Evolutionary conservation across 2,888 invertebrate genomes (phyloP).

Genomic region (Drosophila parthenogenetica): DNA sequence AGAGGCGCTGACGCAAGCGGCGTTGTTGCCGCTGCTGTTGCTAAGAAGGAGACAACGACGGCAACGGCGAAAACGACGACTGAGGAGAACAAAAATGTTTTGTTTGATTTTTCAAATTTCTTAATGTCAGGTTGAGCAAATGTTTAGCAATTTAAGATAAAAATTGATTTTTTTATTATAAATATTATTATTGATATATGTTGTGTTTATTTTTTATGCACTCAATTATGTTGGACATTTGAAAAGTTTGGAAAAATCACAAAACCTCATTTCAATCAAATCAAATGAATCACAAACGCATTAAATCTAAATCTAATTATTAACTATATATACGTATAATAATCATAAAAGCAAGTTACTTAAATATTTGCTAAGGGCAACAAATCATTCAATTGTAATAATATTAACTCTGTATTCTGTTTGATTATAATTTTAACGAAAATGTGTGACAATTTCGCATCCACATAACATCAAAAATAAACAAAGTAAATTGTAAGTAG

Average conservation of each 20-base stretch:
- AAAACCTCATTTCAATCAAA: slow-evolving; percentile 22
- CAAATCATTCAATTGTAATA: slow-evolving; percentile 31
- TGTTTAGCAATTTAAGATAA: slow-evolving; percentile 7
- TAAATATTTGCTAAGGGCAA: slow-evolving; percentile 42
- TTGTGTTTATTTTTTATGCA: slow-evolving; percentile 37
- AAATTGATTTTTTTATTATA: slow-evolving; percentile 9
- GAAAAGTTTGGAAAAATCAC: slow-evolving; percentile 19
- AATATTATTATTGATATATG: slow-evolving; percentile 34
- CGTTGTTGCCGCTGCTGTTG: slow-evolving; percentile 63
- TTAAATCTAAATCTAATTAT: slow-evolving; percentile 28
- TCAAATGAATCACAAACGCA: slow-evolving; percentile 5
- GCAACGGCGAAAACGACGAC: background rate
- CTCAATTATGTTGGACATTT: slow-evolving; percentile 22
- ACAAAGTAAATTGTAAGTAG: slow-evolving; percentile 55
- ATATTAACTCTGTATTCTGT: slow-evolving; percentile 12
- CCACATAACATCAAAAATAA: slow-evolving; percentile 15
- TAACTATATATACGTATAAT: slow-evolving; percentile 7
- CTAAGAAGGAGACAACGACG: slow-evolving; percentile 9
- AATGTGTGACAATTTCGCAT: slow-evolving; percentile 20
- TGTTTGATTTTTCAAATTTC: slow-evolving; percentile 31
- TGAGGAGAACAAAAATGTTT: slow-evolving; percentile 13
- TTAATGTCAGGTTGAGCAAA: slow-evolving; percentile 13
- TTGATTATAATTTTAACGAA: slow-evolving; percentile 21
- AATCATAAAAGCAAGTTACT: slow-evolving; percentile 55
- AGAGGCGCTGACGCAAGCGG: slow-evolving; percentile 81